Conservation (phyloP, 2,113 vertebrate species). For the Cynoglossus semilaevis region DNA sequence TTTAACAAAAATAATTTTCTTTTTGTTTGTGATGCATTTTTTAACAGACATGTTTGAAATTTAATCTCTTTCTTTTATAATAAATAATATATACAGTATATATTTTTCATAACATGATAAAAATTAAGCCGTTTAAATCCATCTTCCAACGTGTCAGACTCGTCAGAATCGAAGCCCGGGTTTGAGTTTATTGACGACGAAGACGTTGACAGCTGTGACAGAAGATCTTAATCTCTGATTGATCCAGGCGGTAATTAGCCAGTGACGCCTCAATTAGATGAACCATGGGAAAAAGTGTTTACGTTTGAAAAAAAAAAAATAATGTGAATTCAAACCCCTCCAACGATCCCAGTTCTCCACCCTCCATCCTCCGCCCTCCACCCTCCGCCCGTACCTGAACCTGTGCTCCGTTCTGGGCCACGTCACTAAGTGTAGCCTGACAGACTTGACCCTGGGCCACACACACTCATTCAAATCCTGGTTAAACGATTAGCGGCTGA, state of each 20-base stretch:
- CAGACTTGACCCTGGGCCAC: constrained; percentile 58
- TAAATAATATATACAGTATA: too few relatives aligned
- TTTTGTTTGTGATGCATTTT: too few relatives aligned
- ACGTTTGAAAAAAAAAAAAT: not conserved
- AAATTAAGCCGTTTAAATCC: constrained; percentile 24
- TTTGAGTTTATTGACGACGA: constrained; percentile 41
- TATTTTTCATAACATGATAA: too few relatives aligned
- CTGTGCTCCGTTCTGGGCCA: constrained; percentile 10
- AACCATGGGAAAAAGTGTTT: constrained; percentile 8
- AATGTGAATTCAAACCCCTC: not conserved
- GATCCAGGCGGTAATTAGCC: constrained; percentile 50
- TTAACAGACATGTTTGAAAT: too few relatives aligned
- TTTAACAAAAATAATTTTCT: too few relatives aligned
- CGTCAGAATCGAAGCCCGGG: constrained; percentile 10
- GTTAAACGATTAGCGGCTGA: constrained; percentile 61
- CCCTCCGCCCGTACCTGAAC: not conserved
- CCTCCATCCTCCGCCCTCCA: not conserved
- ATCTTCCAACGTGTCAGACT: constrained; percentile 26
- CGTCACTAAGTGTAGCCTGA: constrained; percentile 15
- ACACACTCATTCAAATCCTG: constrained; percentile 62
- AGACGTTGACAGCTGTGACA: constrained; percentile 46
- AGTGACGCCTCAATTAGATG: constrained; percentile 17
- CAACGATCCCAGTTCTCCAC: constrained; percentile 4
- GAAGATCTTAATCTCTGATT: constrained; percentile 46
- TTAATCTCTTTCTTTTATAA: too few relatives aligned